Evolutionary conservation across 2,888 invertebrate species (phyloP).

Genomic region (Melipona beecheii): DNA sequence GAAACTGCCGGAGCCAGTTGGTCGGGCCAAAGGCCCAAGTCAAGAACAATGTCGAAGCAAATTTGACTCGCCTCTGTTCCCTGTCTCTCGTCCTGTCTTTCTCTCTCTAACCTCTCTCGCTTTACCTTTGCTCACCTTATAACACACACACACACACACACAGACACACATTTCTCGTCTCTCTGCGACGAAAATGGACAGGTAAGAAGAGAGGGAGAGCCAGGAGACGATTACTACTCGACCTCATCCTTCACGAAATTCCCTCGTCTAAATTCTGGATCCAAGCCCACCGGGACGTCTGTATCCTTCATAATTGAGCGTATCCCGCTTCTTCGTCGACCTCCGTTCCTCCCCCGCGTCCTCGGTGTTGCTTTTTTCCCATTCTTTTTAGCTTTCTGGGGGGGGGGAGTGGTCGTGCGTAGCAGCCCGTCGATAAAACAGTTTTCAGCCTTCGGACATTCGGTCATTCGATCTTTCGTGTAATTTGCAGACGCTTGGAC

Average conservation of each 20-base stretch:
- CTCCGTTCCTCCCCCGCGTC: constrained; percentile 10
- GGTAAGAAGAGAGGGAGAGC: constrained; percentile 23
- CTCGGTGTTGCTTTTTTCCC: too few relatives aligned
- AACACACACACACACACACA: too few relatives aligned
- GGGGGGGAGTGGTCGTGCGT: too few relatives aligned
- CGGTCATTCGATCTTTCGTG: too few relatives aligned
- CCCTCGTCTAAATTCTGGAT: constrained; percentile 56
- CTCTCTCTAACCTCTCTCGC: background rate
- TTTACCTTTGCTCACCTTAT: background rate
- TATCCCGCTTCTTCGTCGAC: constrained; percentile 42
- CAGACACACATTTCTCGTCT: background rate
- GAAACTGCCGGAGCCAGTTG: background rate
- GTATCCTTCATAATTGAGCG: constrained; percentile 62
- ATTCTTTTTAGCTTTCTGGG: too few relatives aligned
- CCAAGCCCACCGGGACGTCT: constrained; percentile 46
- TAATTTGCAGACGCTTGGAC: too few relatives aligned
- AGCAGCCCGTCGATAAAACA: too few relatives aligned
- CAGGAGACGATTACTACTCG: constrained; percentile 52
- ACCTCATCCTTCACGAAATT: constrained; percentile 50
- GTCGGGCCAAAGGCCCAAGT: background rate
- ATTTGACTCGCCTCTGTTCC: constrained; percentile 1
- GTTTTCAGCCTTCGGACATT: too few relatives aligned
- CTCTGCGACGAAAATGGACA: constrained; percentile 30
- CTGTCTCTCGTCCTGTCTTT: background rate
- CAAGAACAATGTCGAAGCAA: constrained; percentile 45